phyloP scores from a whole-genome alignment of 2,888 invertebrate genomes.

The Lasius fuliginosus region DNA sequence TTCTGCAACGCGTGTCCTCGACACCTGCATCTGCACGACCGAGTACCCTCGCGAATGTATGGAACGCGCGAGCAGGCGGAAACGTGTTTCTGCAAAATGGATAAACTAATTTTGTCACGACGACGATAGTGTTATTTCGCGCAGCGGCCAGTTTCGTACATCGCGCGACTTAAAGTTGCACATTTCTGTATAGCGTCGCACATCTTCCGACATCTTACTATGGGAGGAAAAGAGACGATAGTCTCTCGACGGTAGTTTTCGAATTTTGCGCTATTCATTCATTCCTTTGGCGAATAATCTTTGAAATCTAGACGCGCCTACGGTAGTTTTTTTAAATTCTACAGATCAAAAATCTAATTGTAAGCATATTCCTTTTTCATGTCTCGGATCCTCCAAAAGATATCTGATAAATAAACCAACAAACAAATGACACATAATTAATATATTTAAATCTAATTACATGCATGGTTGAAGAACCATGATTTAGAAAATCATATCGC shows the following conservation, averaged over 20 bases:
- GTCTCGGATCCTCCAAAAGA: not conserved
- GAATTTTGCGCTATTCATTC: not conserved
- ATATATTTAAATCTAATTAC: constrained; percentile 6
- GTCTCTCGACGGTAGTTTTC: not conserved
- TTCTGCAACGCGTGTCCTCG: constrained; percentile 27
- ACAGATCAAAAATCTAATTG: not conserved
- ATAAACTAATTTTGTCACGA: constrained; percentile 79
- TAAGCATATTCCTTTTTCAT: not conserved
- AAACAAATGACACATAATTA: not conserved
- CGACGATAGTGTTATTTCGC: constrained; percentile 51
- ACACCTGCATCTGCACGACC: constrained; percentile 13
- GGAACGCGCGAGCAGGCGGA: constrained; percentile 69
- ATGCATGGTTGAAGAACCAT: not conserved
- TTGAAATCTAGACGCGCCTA: not conserved
- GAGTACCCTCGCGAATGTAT: constrained; percentile 44
- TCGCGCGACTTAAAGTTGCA: not conserved
- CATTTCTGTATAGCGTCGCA: not conserved
- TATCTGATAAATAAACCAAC: not conserved
- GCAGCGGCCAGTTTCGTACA: constrained; percentile 8
- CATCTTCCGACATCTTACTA: not conserved
- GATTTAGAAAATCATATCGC: not conserved
- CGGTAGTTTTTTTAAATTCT: not conserved
- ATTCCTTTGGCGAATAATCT: not conserved
- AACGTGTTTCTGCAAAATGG: constrained; percentile 76
- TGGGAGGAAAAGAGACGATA: not conserved